Base-by-base conservation (phyloP, 2,888 invertebrate genomes). In the Oscheius onirici region DNA sequence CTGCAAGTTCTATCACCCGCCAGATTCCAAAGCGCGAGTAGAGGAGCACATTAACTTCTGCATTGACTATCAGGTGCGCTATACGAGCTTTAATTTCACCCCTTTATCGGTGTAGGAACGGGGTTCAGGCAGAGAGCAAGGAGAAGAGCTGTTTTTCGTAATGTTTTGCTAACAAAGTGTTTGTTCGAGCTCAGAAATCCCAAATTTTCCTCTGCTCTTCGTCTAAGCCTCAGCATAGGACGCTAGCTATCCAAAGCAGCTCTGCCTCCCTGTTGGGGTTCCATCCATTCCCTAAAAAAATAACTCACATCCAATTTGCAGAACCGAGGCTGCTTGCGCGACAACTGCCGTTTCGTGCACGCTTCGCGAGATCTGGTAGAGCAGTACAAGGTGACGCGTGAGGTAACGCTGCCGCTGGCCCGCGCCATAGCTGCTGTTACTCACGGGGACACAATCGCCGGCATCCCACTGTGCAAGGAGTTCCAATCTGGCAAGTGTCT, bases 361-460 rank as follows among this genome's bases (percentile, higher is more conserved):
- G 93, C 93, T 84, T 91, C 92, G 0, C 90, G 92, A 20, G 92
- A 92, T 84, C 92, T 92, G 81, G 93, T 93, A 86, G 90, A 91
- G 75, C 91, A 92, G 73, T 92, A 92, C 84, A 91, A 92, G 80
- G 90, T 90, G 61, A 92, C 92, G 13, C 93, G 93, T 0, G 92
- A 92, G 85, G 89, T 94, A 84, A 92, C 93, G 6, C 84, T 87
- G 13, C 74, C 79, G 55, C 51, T 80, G 68, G 90, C 91, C 58
- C 82, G 88, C 17, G 89, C 89, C 73, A 86, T 85, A 73, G 83
- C 88, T 51, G 87, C 87, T 69, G 86, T 88, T 69, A 81, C 85
- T 40, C 84, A 74, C 69, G 84, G 80, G 76, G 86, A 87, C 75
- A 78, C 75, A 13, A 84, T 87, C 66, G 84, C 84, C 77, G 86